Conservation (phyloP, 1,140 invertebrate species). For the Armadillidium nasatum region DNA sequence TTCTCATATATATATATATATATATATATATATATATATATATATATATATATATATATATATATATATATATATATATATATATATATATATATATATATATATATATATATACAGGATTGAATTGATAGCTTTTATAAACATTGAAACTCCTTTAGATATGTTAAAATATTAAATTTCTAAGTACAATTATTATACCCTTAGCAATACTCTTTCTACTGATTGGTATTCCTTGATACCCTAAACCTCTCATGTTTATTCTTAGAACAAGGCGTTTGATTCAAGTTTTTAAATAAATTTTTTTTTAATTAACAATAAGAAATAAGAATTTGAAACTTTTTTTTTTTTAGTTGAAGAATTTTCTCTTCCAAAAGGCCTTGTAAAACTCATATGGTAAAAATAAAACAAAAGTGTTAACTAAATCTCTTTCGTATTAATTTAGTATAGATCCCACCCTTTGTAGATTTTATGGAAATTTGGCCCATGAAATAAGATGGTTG, state of each 20-base stretch:
- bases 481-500: background rate
- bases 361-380: background rate
- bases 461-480: background rate
- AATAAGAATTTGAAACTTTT: background rate
- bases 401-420: background rate
- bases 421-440: background rate
- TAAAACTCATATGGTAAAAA: slow-evolving; percentile 7
- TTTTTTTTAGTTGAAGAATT: slow-evolving; percentile 1
- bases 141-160: too few species aligned
- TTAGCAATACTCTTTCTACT: too few species aligned
- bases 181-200: too few species aligned
- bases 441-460: background rate
- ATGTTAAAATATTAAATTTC: too few species aligned
- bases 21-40: slow-evolving; percentile 30
- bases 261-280: too few species aligned
- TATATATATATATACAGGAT: background rate
- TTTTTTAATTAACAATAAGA: slow-evolving; percentile 2
- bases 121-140: too few species aligned
- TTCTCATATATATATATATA: slow-evolving; percentile 28
- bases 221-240: too few species aligned
- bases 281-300: slow-evolving; percentile 9
- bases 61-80: slow-evolving; percentile 19
- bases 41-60: slow-evolving; percentile 15
- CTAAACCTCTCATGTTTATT: too few species aligned
- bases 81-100: slow-evolving; percentile 22